Evolutionary conservation across 2,113 vertebrate species (phyloP).

Genomic region (Sebastes schlegelii): DNA sequence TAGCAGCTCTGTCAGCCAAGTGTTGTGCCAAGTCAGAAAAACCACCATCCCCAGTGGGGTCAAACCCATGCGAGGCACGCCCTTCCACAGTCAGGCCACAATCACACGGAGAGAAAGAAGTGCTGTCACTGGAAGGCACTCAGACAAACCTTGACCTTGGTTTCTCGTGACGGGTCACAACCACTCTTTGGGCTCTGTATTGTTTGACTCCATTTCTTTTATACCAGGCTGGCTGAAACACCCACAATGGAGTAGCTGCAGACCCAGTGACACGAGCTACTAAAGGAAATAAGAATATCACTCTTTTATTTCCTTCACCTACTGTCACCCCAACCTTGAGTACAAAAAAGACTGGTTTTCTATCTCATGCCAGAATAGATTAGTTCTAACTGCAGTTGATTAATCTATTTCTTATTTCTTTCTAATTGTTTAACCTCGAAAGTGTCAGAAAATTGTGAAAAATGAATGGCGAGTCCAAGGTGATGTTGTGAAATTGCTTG

Average conservation of each 20-base stretch:
- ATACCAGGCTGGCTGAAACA: not conserved
- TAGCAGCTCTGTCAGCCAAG: constrained; percentile 72
- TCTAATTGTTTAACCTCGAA: not conserved
- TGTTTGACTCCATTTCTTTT: constrained; percentile 31
- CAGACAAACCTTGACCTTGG: constrained; percentile 54
- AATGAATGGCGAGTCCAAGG: not conserved
- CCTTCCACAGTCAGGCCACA: constrained; percentile 70
- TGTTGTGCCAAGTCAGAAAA: constrained; percentile 77
- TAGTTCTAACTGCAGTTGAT: not conserved
- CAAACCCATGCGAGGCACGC: constrained; percentile 69
- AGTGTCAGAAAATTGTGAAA: not conserved
- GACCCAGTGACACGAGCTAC: not conserved
- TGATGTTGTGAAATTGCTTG: not conserved
- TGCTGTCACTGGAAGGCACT: constrained; percentile 47
- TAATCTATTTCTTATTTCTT: not conserved
- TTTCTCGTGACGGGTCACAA: constrained; percentile 35
- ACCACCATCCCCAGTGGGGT: constrained; percentile 68
- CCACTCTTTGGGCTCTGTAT: constrained; percentile 6
- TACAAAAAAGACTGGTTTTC: not conserved
- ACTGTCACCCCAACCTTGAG: not conserved
- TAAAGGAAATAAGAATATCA: not conserved
- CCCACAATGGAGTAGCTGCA: not conserved
- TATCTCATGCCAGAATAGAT: not conserved
- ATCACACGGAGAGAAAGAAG: constrained; percentile 57
- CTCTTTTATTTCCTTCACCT: not conserved